These are phyloP conservation scores for Thaumatotibia leucotreta DNA, from an alignment of 1,140 invertebrate species.

Conservation along the genomic window DNA sequence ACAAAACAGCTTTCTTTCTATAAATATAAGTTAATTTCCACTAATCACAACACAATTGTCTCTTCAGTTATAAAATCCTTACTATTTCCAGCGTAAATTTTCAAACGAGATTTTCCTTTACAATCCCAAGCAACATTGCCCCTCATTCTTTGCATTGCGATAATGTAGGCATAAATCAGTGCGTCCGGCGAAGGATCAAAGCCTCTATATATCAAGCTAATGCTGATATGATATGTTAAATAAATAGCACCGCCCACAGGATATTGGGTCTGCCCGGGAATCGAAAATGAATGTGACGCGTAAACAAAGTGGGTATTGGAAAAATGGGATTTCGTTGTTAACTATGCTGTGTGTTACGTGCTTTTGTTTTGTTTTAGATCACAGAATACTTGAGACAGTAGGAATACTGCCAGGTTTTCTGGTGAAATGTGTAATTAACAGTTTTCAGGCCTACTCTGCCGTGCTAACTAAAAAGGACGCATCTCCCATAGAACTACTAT, in stretches of 20 bases:
- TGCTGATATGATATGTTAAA: conserved; percentile 72
- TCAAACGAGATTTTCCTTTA: not conserved
- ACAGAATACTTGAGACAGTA: no score
- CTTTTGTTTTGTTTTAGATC: not conserved
- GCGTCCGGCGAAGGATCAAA: conserved; percentile 44
- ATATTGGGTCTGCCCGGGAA: conserved; percentile 58
- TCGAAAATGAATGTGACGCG: conserved; percentile 61
- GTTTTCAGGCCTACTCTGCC: no score
- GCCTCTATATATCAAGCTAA: conserved; percentile 70
- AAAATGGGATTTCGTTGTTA: conserved; percentile 5
- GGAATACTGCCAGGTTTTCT: no score
- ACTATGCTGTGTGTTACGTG: not conserved
- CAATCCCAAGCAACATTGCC: conserved; percentile 12
- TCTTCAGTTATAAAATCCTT: no score
- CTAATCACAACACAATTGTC: no score
- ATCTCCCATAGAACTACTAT: no score
- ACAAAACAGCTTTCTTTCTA: no score
- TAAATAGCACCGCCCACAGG: conserved; percentile 63
- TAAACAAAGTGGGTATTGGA: conserved; percentile 41
- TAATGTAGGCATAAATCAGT: conserved; percentile 61
- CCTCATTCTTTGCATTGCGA: conserved; percentile 27
- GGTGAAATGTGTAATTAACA: no score
- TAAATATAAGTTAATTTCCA: no score
- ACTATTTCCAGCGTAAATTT: no score
- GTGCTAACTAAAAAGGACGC: no score